Evolutionary conservation across 2,113 vertebrate species (phyloP).

Genomic region (Sciurus niger): DNA sequence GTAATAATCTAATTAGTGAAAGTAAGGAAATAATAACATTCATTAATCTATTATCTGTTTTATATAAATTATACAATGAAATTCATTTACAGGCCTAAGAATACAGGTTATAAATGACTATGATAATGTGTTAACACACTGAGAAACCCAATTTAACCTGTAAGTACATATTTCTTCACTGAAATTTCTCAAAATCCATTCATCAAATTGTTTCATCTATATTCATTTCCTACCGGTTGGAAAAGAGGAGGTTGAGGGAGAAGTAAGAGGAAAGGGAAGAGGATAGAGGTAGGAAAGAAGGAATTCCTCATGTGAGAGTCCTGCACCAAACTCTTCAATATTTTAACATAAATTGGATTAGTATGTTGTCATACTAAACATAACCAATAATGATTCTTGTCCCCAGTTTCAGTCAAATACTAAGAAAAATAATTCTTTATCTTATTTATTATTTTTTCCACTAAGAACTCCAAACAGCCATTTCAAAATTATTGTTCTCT

Average conservation of each 20-base stretch:
- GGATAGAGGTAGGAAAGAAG: neutral
- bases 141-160: constrained; percentile 69
- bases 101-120: constrained; percentile 72
- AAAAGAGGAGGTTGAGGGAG: accelerated
- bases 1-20: constrained; percentile 77
- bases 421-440: constrained; percentile 47
- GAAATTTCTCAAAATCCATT: constrained; percentile 65
- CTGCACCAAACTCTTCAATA: neutral
- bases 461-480: neutral
- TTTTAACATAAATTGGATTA: constrained; percentile 16
- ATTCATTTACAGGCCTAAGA: constrained; percentile 64
- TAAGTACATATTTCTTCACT: constrained; percentile 66
- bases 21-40: constrained; percentile 78
- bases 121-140: constrained; percentile 72
- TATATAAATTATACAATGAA: constrained; percentile 78
- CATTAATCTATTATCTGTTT: constrained; percentile 78
- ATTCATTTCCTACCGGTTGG: constrained; percentile 38
- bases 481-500: constrained; percentile 54
- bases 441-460: neutral
- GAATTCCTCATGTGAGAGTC: neutral
- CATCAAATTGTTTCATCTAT: constrained; percentile 18
- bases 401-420: neutral
- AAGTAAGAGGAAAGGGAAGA: neutral
- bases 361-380: neutral
- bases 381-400: neutral